These are phyloP conservation scores for Eucera pruinosa DNA, from an alignment of 2,888 invertebrate species.

Conservation along the genomic window DNA sequence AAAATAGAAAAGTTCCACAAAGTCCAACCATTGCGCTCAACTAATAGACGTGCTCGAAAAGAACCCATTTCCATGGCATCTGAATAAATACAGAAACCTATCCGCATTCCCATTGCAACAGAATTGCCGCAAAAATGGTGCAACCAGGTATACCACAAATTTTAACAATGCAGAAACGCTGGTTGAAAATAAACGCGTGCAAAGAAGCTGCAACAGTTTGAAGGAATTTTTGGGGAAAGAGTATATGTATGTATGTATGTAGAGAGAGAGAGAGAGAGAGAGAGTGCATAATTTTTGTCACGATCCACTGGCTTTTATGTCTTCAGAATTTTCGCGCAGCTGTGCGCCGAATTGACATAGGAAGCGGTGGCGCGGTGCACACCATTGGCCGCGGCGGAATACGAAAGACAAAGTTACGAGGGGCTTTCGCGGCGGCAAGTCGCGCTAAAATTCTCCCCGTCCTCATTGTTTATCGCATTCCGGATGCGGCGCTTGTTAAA, in stretches of 20 bases:
- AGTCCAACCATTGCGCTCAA: no score
- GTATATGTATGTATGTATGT: no score
- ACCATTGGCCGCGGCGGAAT: constrained; percentile 42
- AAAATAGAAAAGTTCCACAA: no score
- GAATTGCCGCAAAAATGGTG: not conserved
- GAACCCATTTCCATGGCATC: not conserved
- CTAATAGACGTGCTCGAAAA: no score
- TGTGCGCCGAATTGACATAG: constrained; percentile 16
- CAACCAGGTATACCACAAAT: no score
- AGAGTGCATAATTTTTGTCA: constrained; percentile 32
- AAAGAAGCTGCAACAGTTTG: not conserved
- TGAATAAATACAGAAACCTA: not conserved
- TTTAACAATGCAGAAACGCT: no score
- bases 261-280: no score
- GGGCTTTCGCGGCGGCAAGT: constrained; percentile 36
- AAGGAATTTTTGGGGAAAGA: not conserved
- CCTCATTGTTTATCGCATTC: constrained; percentile 75
- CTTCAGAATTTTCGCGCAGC: constrained; percentile 40
- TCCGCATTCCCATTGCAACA: not conserved
- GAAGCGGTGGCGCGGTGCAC: constrained; percentile 22
- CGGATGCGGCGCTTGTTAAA: constrained; percentile 74
- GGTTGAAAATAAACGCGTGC: not conserved
- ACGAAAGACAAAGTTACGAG: constrained; percentile 56
- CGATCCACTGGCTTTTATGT: constrained; percentile 48
- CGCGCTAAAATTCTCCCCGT: constrained; percentile 59